Evolutionary conservation across 1,140 invertebrate genomes (phyloP).

Genomic region (Mactra quadrangularis): DNA sequence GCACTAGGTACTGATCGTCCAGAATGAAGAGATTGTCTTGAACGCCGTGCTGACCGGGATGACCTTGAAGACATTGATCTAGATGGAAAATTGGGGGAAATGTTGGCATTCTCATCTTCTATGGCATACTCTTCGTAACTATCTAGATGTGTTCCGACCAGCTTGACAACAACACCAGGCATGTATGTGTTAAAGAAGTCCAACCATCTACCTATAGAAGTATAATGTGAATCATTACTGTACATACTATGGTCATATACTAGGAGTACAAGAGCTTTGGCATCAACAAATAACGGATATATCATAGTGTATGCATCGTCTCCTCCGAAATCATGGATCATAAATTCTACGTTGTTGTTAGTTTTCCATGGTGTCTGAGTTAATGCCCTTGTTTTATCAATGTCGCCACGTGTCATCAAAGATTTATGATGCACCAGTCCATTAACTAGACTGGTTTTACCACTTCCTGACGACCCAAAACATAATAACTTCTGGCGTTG

Average conservation of each 20-base stretch:
- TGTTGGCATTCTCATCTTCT: conserved; percentile 61
- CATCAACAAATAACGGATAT: conserved; percentile 79
- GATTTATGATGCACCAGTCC: conserved; percentile 73
- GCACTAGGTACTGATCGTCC: conserved; percentile 12
- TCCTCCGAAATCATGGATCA: conserved; percentile 81
- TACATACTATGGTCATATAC: conserved; percentile 80
- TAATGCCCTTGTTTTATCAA: conserved; percentile 71
- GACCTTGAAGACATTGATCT: conserved; percentile 25
- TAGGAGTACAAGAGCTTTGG: conserved; percentile 77
- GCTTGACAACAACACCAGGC: conserved; percentile 80
- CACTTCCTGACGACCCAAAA: conserved; percentile 78
- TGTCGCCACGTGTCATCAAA: conserved; percentile 62
- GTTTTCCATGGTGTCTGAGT: conserved; percentile 78
- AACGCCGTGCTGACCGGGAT: background rate
- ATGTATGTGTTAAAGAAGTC: conserved; percentile 74
- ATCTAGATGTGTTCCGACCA: conserved; percentile 80
- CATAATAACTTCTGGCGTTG: conserved; percentile 81
- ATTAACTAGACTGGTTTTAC: conserved; percentile 80
- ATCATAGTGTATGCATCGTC: conserved; percentile 75
- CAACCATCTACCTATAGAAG: conserved; percentile 80
- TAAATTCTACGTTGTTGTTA: conserved; percentile 80
- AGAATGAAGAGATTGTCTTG: background rate
- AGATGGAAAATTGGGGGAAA: conserved; percentile 33
- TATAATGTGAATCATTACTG: conserved; percentile 70
- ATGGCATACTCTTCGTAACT: conserved; percentile 55